These are phyloP conservation scores for Amazona guildingii DNA, from an alignment of 2,113 vertebrate genomes.

Conservation along the genomic window DNA sequence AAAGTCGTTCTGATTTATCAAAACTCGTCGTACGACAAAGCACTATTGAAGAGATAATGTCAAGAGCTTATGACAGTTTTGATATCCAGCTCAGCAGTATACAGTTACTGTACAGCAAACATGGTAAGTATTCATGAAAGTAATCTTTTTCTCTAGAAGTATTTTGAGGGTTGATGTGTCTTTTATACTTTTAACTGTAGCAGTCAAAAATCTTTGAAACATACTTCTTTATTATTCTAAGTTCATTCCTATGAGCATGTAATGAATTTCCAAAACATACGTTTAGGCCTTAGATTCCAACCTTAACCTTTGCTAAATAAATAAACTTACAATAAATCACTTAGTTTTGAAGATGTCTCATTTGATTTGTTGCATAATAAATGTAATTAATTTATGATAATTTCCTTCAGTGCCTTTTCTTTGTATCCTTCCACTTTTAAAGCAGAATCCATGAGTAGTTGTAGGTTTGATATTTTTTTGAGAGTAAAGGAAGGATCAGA, in stretches of 20 bases:
- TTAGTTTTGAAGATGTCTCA: not conserved
- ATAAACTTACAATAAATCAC: not conserved
- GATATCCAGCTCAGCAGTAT: constrained; percentile 91
- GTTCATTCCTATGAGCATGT: not conserved
- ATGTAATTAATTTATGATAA: not conserved
- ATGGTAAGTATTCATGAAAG: constrained; percentile 74
- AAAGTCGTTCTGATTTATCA: constrained; percentile 82
- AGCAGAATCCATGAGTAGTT: not conserved
- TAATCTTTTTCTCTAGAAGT: not conserved
- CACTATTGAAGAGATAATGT: constrained; percentile 93
- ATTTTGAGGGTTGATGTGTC: not conserved
- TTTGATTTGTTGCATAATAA: not conserved
- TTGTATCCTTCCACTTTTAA: not conserved
- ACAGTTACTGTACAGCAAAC: constrained; percentile 91
- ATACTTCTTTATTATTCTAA: not conserved
- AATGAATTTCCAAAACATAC: rapidly evolving
- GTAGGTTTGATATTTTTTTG: not conserved
- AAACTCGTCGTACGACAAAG: constrained; percentile 78
- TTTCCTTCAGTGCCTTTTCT: not conserved
- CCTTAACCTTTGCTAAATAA: not conserved
- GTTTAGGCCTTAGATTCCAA: not conserved
- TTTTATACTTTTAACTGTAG: not conserved
- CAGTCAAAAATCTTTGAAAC: not conserved
- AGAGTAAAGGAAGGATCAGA: not conserved
- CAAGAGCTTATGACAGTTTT: constrained; percentile 92